phyloP scores from a whole-genome alignment of 2,888 invertebrate genomes.

The Aricia artaxerxes region DNA sequence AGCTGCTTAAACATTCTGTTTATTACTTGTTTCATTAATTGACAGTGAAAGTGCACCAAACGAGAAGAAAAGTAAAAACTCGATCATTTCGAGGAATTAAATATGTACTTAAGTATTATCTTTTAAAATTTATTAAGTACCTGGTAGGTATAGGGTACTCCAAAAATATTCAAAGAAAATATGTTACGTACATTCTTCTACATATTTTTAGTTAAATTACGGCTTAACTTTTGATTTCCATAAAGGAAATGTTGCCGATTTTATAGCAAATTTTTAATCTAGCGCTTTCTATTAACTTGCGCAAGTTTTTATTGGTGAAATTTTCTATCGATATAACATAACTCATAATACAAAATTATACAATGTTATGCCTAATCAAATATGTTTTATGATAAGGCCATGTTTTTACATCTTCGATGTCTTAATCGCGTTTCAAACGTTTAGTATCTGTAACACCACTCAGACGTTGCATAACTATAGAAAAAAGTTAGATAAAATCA shows the following conservation, averaged over 20 bases:
- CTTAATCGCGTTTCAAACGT: neutral
- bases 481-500: conserved; percentile 17
- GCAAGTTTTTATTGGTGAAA: neutral
- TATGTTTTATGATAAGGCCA: neutral
- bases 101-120: neutral
- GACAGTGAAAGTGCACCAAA: conserved; percentile 22
- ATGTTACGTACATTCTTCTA: too few species aligned
- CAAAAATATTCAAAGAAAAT: neutral
- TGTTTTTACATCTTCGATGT: neutral
- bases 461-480: conserved; percentile 25
- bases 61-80: conserved; percentile 16
- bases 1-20: neutral
- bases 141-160: neutral
- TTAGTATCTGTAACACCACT: neutral
- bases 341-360: neutral
- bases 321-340: neutral
- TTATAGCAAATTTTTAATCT: neutral
- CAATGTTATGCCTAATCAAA: neutral
- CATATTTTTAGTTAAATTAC: too few species aligned
- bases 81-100: conserved; percentile 12
- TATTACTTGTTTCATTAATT: conserved; percentile 7
- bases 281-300: neutral
- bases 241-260: neutral
- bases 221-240: neutral
- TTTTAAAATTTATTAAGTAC: neutral